Evolutionary conservation across 2,113 vertebrate species (phyloP).

Genomic region (Chionomys nivalis): DNA sequence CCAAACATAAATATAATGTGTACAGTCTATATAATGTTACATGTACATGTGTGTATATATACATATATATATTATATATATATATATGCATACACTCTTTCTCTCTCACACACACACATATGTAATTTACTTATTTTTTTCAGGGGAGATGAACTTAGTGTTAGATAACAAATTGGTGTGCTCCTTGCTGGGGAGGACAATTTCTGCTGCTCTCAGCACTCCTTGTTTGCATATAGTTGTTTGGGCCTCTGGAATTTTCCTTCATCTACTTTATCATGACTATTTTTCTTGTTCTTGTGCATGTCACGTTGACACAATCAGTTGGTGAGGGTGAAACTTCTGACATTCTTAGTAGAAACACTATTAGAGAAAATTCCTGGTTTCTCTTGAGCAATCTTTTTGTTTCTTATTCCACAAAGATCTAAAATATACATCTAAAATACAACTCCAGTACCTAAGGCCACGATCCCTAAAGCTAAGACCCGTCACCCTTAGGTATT

Average conservation of each 20-base stretch:
- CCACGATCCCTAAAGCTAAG: too few species aligned
- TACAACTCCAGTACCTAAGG: too few species aligned
- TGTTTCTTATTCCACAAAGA: neutral
- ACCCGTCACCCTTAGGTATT: too few species aligned
- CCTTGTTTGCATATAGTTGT: neutral
- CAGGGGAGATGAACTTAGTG: neutral
- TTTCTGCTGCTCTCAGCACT: neutral
- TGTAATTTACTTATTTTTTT: neutral
- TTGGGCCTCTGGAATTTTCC: neutral
- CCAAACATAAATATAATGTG: neutral
- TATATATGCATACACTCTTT: too few species aligned
- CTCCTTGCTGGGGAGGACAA: neutral
- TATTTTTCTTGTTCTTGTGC: neutral
- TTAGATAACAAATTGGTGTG: neutral
- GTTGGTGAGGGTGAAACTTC: neutral
- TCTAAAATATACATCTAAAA: too few species aligned
- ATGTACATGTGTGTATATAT: accelerated
- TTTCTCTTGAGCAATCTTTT: neutral
- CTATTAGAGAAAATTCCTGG: too few species aligned
- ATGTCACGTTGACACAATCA: neutral
- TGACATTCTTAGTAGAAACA: neutral
- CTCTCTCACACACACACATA: neutral
- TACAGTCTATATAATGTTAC: neutral
- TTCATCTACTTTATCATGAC: neutral
- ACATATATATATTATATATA: too few species aligned